These are phyloP conservation scores for Prenolepis imparis DNA, from an alignment of 2,888 invertebrate genomes.

Conservation along the genomic window DNA sequence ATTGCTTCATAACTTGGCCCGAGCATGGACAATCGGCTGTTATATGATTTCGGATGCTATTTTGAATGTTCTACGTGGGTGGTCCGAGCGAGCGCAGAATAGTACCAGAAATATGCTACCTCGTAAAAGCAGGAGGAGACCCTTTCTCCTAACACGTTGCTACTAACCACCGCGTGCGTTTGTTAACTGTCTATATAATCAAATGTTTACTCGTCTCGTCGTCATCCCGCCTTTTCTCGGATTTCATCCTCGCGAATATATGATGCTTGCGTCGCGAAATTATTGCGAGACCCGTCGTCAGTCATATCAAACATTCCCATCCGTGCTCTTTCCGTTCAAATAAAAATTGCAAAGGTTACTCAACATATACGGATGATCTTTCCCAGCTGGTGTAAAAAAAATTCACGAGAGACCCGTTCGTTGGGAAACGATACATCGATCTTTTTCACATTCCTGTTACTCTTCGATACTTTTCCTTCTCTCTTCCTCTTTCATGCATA, in stretches of 20 bases:
- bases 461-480: conserved; percentile 8
- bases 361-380: neutral
- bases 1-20: conserved; percentile 85
- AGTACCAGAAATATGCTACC: conserved; percentile 85
- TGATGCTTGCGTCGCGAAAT: conserved; percentile 15
- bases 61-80: conserved; percentile 84
- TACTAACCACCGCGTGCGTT: conserved; percentile 55
- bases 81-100: conserved; percentile 77
- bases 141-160: conserved; percentile 75
- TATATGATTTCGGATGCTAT: conserved; percentile 85
- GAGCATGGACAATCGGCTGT: conserved; percentile 85
- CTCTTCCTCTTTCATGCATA: conserved; percentile 15
- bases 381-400: neutral
- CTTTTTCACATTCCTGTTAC: conserved; percentile 6
- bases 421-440: conserved; percentile 63
- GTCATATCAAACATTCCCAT: neutral
- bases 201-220: conserved; percentile 73
- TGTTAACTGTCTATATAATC: conserved; percentile 67
- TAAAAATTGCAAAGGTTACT: neutral
- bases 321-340: conserved; percentile 29
- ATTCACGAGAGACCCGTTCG: conserved; percentile 25
- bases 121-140: conserved; percentile 81
- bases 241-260: neutral
- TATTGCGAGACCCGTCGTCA: neutral
- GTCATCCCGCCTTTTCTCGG: neutral